Conservation (phyloP, 2,888 invertebrate genomes). For the Argynnis bischoffii region DNA sequence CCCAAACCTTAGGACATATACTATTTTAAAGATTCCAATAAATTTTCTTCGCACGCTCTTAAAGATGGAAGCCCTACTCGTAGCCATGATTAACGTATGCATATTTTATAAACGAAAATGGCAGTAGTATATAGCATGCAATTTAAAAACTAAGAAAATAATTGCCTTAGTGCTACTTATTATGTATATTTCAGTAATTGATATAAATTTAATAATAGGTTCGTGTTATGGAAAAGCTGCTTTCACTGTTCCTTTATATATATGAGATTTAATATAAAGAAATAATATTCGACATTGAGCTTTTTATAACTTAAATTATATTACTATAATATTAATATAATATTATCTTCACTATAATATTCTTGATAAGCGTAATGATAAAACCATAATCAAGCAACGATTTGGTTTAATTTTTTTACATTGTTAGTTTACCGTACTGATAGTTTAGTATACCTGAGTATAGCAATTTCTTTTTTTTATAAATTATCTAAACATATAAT, state of each 20-base stretch:
- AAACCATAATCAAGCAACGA: too few species aligned
- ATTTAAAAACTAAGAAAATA: conserved; percentile 23
- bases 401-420: too few species aligned
- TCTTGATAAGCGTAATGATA: too few species aligned
- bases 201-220: conserved; percentile 22
- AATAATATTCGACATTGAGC: background rate
- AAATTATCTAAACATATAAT: too few species aligned
- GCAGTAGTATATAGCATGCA: conserved; percentile 21
- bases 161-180: conserved; percentile 17
- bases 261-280: conserved; percentile 2
- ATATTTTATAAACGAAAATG: conserved; percentile 25
- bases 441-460: too few species aligned
- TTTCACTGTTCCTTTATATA: background rate
- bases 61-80: conserved; percentile 3
- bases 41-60: background rate
- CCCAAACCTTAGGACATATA: too few species aligned
- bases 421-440: too few species aligned
- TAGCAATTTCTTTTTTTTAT: too few species aligned
- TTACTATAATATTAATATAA: too few species aligned
- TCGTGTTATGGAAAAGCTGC: conserved; percentile 10
- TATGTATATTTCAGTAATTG: conserved; percentile 23
- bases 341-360: too few species aligned
- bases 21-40: too few species aligned
- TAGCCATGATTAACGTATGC: conserved; percentile 11
- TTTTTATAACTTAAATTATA: too few species aligned